Base-by-base conservation (phyloP, 2,888 invertebrate genomes). In the Schizaphis graminum region DNA sequence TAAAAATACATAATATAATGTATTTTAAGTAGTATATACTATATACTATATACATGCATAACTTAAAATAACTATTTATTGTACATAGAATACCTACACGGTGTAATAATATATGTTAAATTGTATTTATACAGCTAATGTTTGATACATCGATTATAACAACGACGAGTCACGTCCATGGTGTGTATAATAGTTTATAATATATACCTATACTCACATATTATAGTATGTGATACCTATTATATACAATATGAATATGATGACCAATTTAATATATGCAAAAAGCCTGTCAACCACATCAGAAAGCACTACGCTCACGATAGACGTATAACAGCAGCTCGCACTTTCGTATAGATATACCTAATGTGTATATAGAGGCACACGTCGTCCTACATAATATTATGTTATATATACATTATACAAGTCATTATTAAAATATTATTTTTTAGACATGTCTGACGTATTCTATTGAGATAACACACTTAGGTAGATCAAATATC, bases 231-330 rank as follows among this genome's bases (percentile, higher is more conserved):
- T 3, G 26, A 13, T 86, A 53, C 53, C 53, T 53, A 86, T 13
- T 28, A 16, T 28, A n/a, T 28, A 24, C 35, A 86, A 86, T 44
- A 86, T 47, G 13, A 86, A 47, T 28, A 47, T 86, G 47, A 86
- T 47, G 47, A 86, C 28, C 44, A 86, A 47, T 67, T 44, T 93
- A 89, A 93, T 92, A 35, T 89, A 93, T 93, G 93, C 93, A 93
- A 93, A 93, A 93, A 93, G 93, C 93, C 93, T 93, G 93, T 93
- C 93, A 47, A 89, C 84, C 47, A 16, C 57, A 61, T 77, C 21
- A 28, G 5, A 67, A 53, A 91, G 53, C 91, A 41, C 41, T 57
- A 26, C 44, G 57, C 35, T 26, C 41, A 28, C 26, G 41, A 85
- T 41, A 5, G 89, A 77, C 35, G 77, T 35, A 53, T 53, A 77